Base-by-base conservation (phyloP, 2,797 vertebrate genomes). In the Perodicticus potto region DNA sequence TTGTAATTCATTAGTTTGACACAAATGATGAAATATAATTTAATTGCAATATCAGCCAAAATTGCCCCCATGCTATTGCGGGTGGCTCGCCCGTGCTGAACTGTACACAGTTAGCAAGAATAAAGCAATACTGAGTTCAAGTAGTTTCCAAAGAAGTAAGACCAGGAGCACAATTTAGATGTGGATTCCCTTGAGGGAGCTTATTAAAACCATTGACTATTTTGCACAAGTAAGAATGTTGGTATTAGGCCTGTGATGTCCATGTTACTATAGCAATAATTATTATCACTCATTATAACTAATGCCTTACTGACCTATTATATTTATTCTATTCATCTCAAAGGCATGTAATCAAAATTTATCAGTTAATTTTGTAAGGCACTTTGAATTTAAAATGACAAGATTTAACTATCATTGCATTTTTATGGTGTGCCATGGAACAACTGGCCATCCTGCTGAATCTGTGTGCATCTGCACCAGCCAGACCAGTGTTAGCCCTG, bases 161-260 rank as follows among this genome's bases (percentile, higher is more conserved):
- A 91, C 91, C 94, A 86, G 70, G 86, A 89, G 91, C 57, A 95
- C 59, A 97, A 89, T 95, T 93, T 96, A 77, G 84, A 96, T 85
- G 82, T 84, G 3, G 63, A 90, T 88, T 97, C 93, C 88, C 72
- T 70, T 65, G 78, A 96, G 73, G 86, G 93, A 69, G 49, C 76
- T 97, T 94, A 96, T 97, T 97, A 97, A 96, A 98, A 92, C 14
- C 85, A 92, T n/a, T 65, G 93, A 93, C 87, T 23, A 94, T 97
- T 97, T 97, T 97, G 77, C 89, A 92, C 13, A 4, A 91, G 67
- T 95, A 94, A 96, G 89, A 87, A 90, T 93, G 96, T 95, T 95
- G 67, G 69, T 96, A 82, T 73, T 40, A 55, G 45, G n/a, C 94
- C 92, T 2, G 53, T 94, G 96, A 40, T 49, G 83, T 65, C 37